Evolutionary conservation across 2,888 invertebrate species (phyloP).

Genomic region (Himalopsyche japonica): DNA sequence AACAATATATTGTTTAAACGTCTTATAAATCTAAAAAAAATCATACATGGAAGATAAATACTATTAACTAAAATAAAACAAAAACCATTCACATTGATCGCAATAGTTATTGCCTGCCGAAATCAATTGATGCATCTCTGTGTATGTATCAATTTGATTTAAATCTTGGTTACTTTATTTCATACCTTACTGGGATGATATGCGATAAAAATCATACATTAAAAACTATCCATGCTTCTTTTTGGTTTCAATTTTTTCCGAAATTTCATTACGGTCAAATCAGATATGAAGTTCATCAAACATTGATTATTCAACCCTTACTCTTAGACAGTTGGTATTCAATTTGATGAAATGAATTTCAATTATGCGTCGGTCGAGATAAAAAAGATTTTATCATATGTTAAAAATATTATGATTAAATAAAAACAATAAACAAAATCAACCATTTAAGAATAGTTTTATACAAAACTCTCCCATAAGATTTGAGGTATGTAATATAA

Average conservation of each 20-base stretch:
- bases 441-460: neutral
- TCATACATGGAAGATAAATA: neutral
- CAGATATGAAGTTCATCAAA: neutral
- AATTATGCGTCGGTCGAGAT: neutral
- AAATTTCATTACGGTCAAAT: neutral
- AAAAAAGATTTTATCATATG: neutral
- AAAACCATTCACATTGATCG: neutral
- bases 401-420: neutral
- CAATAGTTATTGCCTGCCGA: neutral
- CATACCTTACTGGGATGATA: neutral
- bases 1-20: slow-evolving; percentile 20
- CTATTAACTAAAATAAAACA: neutral
- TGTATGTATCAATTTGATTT: neutral
- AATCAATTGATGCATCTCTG: neutral
- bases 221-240: neutral
- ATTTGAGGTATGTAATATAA: slow-evolving; percentile 15
- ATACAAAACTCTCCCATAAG: neutral
- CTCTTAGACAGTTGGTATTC: neutral
- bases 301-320: neutral
- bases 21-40: slow-evolving; percentile 27
- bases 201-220: neutral
- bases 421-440: neutral
- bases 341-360: neutral
- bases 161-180: neutral
- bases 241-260: neutral